Base-by-base conservation (phyloP, 2,888 invertebrate genomes). In the Lasioglossum leucozonium region DNA sequence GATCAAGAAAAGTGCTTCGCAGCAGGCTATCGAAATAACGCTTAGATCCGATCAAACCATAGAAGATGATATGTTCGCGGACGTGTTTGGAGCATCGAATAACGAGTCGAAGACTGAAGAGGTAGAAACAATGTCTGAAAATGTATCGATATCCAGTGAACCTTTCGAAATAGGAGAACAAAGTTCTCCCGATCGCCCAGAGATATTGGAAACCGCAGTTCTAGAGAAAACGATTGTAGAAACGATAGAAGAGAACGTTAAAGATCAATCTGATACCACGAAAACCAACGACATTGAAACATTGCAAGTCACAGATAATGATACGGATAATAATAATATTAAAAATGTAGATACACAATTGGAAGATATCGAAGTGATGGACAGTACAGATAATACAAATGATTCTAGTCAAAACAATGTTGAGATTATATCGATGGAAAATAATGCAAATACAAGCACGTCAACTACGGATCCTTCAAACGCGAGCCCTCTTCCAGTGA, bases 21-120 rank as follows among this genome's bases (percentile, higher is more conserved):
- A 88, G 44, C 67, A 82, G 75, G 47, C 71, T 58, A 90, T 95
- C 55, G 93, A 95, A 93, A 95, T 96, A 88, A 91, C 94, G 22
- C 93, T 96, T n/a, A 93, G 94, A 81, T 91, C 93, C 47, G 90
- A 92, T 82, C 89, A 94, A 78, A 90, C 89, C 58, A 71, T 91
- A 22, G 93, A 95, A 16, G 96, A 97, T 91, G 97, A 97, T 94
- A 95, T 98, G 82, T 98, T 98, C 95, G 96, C 97, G n/a, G 97
- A 97, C 95, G 94, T 97, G 82, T 97, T 97, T 94, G 75, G 58
- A 71, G 73, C 16, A 11, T 5, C 71, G n/a, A 72, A 65, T 30
- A 83, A 18, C 10, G 44, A 73, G 11, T 13, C 37, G 26, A 34
- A 76, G n/a, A 40, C n/a, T 10, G n/a, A n/a, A n/a, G 40, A 40